Evolutionary conservation across 1,140 invertebrate species (phyloP).

Genomic region (Antheraea pernyi): DNA sequence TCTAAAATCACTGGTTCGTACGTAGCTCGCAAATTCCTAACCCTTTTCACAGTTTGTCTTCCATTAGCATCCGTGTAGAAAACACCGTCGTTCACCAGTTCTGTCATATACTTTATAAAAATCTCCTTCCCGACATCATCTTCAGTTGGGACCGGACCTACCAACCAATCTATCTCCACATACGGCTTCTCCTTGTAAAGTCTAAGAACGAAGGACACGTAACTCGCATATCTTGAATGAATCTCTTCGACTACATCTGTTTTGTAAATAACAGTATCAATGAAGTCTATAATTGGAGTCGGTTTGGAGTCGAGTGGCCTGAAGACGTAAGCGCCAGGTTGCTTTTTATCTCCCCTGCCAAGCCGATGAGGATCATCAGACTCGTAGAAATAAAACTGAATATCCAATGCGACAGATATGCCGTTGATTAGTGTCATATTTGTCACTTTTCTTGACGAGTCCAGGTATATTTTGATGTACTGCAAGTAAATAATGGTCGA

Average conservation of each 20-base stretch:
- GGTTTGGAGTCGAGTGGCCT: constrained; percentile 61
- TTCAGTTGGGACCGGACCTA: constrained; percentile 93
- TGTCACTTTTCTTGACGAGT: constrained; percentile 26
- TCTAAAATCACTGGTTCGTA: constrained; percentile 85
- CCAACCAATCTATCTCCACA: constrained; percentile 94
- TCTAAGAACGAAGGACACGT: constrained; percentile 86
- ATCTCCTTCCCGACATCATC: constrained; percentile 91
- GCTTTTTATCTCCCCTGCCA: constrained; percentile 75
- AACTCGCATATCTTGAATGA: constrained; percentile 83
- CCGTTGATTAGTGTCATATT: constrained; percentile 48
- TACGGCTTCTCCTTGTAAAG: constrained; percentile 82
- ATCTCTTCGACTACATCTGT: constrained; percentile 90
- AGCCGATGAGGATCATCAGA: constrained; percentile 76
- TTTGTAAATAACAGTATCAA: constrained; percentile 43
- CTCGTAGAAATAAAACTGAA: constrained; percentile 81
- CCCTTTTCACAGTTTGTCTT: constrained; percentile 90
- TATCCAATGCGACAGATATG: constrained; percentile 42
- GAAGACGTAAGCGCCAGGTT: constrained; percentile 92
- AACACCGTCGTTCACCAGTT: constrained; percentile 81
- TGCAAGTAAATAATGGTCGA: constrained; percentile 31
- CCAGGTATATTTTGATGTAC: constrained; percentile 48
- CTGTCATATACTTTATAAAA: constrained; percentile 85
- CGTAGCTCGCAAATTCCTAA: constrained; percentile 85
- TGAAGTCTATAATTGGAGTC: constrained; percentile 30
- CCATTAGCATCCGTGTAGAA: constrained; percentile 98